Conservation (phyloP, 1,140 invertebrate species). For the Scaptomyza hsui region DNA sequence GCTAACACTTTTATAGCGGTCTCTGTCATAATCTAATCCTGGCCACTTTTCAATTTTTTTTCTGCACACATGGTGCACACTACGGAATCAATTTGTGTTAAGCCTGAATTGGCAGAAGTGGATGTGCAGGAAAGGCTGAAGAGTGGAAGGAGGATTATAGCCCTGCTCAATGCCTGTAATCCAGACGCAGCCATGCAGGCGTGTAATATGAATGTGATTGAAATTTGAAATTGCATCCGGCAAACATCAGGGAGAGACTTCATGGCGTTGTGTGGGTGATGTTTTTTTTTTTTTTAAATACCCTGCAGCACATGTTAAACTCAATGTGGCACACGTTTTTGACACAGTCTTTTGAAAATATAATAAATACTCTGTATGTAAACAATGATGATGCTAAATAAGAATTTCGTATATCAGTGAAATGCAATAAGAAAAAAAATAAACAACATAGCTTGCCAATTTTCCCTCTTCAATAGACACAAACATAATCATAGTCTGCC, state of each 20-base stretch:
- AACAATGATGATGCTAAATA: not conserved
- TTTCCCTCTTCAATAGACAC: not conserved
- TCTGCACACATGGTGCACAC: slow-evolving; percentile 31
- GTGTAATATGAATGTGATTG: slow-evolving; percentile 80
- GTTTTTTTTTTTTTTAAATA: not conserved
- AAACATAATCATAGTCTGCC: not conserved
- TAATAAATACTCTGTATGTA: not conserved
- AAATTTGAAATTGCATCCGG: slow-evolving; percentile 80
- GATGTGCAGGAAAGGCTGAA: not conserved
- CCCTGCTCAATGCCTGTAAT: slow-evolving; percentile 43
- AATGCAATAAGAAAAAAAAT: not conserved
- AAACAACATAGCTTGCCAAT: not conserved
- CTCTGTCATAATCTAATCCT: slow-evolving; percentile 20
- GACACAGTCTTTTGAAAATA: not conserved
- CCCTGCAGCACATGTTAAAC: not conserved
- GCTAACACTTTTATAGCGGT: not conserved
- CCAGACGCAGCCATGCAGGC: slow-evolving; percentile 54
- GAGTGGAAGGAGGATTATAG: not conserved
- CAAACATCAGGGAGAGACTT: slow-evolving; percentile 50
- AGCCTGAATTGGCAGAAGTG: slow-evolving; percentile 30
- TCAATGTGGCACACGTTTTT: not conserved
- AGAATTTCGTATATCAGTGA: not conserved
- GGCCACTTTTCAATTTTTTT: slow-evolving; percentile 26
- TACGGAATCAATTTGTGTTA: slow-evolving; percentile 49
- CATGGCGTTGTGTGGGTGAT: slow-evolving; percentile 10